phyloP scores from a whole-genome alignment of 2,113 vertebrate species.

The Rhabdornis inornatus region DNA sequence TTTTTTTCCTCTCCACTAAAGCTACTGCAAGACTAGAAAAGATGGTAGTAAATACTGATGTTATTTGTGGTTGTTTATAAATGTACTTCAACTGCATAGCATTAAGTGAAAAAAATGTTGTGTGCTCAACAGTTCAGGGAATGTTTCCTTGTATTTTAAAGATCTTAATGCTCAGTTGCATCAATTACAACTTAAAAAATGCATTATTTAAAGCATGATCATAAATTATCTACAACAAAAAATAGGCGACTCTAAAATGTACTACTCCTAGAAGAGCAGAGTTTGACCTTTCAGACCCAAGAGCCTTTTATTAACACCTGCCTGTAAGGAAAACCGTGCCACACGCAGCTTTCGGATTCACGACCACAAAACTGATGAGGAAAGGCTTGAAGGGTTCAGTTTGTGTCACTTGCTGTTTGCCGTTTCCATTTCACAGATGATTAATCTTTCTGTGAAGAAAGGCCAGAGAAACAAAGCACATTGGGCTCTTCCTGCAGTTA shows the following conservation, averaged over 20 bases:
- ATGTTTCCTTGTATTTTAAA: constrained; percentile 14
- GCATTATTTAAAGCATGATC: constrained; percentile 67
- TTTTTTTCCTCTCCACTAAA: constrained; percentile 29
- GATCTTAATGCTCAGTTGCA: constrained; percentile 25
- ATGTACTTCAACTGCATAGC: constrained; percentile 22
- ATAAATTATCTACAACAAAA: constrained; percentile 73
- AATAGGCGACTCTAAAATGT: constrained; percentile 72
- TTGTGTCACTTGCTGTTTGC: constrained; percentile 99
- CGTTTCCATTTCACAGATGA: constrained; percentile 99
- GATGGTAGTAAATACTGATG: constrained; percentile 71
- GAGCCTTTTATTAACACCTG: constrained; percentile 99
- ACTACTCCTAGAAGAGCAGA: constrained; percentile 75
- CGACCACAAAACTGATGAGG: constrained; percentile 94
- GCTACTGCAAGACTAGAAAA: constrained; percentile 66
- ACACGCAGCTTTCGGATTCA: constrained; percentile 84
- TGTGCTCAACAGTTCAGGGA: neutral
- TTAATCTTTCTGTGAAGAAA: constrained; percentile 99
- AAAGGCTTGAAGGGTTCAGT: constrained; percentile 97
- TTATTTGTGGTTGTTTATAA: constrained; percentile 71
- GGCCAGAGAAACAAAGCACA: constrained; percentile 93
- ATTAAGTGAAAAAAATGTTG: constrained; percentile 7
- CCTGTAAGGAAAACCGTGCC: constrained; percentile 87
- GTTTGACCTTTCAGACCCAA: constrained; percentile 91
- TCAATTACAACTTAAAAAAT: constrained; percentile 49
- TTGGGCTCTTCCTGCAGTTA: constrained; percentile 93